These are phyloP conservation scores for Nesidiocoris tenuis DNA, from an alignment of 2,888 invertebrate genomes.

Conservation along the genomic window DNA sequence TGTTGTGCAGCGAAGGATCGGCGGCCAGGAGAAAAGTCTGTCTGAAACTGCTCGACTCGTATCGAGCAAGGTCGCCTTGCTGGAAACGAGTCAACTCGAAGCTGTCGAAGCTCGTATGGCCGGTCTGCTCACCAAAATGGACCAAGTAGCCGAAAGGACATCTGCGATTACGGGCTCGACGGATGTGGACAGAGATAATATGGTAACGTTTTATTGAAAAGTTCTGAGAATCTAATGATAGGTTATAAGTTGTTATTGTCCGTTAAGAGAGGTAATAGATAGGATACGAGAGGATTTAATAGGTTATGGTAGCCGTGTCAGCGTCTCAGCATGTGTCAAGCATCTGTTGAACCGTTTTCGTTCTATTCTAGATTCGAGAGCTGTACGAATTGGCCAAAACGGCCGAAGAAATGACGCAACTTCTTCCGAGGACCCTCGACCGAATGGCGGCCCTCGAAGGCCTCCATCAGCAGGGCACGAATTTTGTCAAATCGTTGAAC, in stretches of 20 bases:
- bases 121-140: constrained; percentile 74
- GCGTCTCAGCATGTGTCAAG: too few species aligned
- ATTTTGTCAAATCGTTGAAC: constrained; percentile 79
- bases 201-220: too few species aligned
- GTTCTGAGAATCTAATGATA: too few species aligned
- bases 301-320: too few species aligned
- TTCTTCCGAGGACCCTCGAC: constrained; percentile 76
- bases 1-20: constrained; percentile 46
- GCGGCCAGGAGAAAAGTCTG: constrained; percentile 55
- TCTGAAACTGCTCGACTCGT: constrained; percentile 75
- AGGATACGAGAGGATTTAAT: too few species aligned
- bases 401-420: constrained; percentile 76
- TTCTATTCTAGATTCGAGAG: constrained; percentile 79
- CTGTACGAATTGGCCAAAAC: constrained; percentile 85
- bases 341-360: too few species aligned
- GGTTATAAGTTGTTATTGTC: too few species aligned
- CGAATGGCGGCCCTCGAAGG: constrained; percentile 83
- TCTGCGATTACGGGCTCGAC: constrained; percentile 59
- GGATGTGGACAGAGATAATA: constrained; percentile 61
- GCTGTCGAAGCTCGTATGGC: constrained; percentile 78
- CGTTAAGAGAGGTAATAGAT: too few species aligned
- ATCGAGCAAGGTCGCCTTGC: constrained; percentile 72
- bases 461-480: constrained; percentile 86
- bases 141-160: constrained; percentile 66
- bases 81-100: constrained; percentile 81